Evolutionary conservation across 37 sponge, comb jelly and placozoan genomes (phyloP).

Genomic region (Axinella damicornis): DNA sequence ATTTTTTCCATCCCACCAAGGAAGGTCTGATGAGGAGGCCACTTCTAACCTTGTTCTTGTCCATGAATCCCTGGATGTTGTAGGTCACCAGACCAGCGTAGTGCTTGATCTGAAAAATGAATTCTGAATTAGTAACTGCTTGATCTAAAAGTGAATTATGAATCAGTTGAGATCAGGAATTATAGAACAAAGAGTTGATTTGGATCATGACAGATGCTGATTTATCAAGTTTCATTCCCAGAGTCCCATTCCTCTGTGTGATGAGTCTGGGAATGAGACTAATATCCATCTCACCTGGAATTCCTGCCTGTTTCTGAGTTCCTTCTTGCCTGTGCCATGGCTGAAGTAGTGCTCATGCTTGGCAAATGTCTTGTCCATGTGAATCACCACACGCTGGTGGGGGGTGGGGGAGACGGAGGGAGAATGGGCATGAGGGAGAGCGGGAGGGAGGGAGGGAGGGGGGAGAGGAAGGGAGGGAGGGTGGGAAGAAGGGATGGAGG

Average conservation of each 20-base stretch:
- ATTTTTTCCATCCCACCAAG: not conserved
- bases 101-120: constrained; percentile 66
- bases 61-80: constrained; percentile 65
- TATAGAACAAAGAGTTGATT: too few relatives aligned
- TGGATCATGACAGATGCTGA: too few relatives aligned
- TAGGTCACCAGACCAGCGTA: constrained; percentile 83
- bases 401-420: too few relatives aligned
- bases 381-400: constrained; percentile 65
- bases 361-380: constrained; percentile 70
- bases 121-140: too few relatives aligned
- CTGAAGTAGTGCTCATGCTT: constrained; percentile 51
- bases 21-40: not conserved
- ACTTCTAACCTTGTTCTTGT: constrained; percentile 76
- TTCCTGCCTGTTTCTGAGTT: constrained; percentile 52
- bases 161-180: too few relatives aligned
- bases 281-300: constrained; percentile 61
- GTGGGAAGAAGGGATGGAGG: too few relatives aligned
- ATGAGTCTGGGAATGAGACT: too few relatives aligned
- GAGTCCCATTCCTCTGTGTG: too few relatives aligned
- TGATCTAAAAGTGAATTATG: too few relatives aligned
- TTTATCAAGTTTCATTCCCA: too few relatives aligned
- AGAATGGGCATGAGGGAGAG: too few relatives aligned
- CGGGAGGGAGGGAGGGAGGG: not conserved
- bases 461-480: too few relatives aligned
- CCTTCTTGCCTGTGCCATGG: constrained; percentile 53